Evolutionary conservation across 2,888 invertebrate genomes (phyloP), one percentile per base, ranked within the genome.

Genomic region (Stratiomys singularior): DNA sequence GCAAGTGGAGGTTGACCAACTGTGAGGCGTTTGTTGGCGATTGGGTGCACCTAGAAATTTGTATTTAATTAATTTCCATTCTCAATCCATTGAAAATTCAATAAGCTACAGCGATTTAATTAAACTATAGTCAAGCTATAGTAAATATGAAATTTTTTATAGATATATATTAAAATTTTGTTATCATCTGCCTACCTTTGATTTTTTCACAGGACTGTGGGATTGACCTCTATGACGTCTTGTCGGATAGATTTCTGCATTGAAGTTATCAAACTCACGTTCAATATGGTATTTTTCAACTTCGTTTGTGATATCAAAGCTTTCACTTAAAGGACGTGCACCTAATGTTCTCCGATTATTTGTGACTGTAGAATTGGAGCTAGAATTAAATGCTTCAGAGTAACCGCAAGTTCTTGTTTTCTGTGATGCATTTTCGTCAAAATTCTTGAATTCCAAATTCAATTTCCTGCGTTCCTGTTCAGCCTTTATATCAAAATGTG

Each of bases 401-500:
- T 23, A 23, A 7, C 46, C 47, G 1, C 69, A 46, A 7, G 13
- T 15, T 25, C 25, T 21, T 46, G 1, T 5, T 11, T 18, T 1
- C 1, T 25, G 46, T 3, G 5, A 9, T 1, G 23, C 13, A 13
- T 58, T 3, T 5, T 4, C 37, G 0, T 74, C 60, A 15, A 74
- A 74, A 23, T 58, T 74, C 23, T 30, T 7, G 23, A 74, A 74
- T 21, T 74, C 74, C 37, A 58, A 30, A 21, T 28, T 56, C 21
- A 72, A 18, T 23, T 56, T 72, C 11, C 21, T 21, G 13, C 71
- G 71, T 28, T 56, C 28, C n/a, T 28, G 1, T 52, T 72, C 56
- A 1, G 71, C 52, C 5, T 27, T 23, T 4, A 52, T 11, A n/a
- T 72, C 30, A n/a, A 72, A 72, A 7, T 9, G 30, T n/a, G 66